A percentile compares a stretch with the other conserved stretches of the same genome.
These are phyloP conservation scores for Danio kyathit DNA, from an alignment of 2,797 vertebrate species.

Conservation along the genomic window DNA sequence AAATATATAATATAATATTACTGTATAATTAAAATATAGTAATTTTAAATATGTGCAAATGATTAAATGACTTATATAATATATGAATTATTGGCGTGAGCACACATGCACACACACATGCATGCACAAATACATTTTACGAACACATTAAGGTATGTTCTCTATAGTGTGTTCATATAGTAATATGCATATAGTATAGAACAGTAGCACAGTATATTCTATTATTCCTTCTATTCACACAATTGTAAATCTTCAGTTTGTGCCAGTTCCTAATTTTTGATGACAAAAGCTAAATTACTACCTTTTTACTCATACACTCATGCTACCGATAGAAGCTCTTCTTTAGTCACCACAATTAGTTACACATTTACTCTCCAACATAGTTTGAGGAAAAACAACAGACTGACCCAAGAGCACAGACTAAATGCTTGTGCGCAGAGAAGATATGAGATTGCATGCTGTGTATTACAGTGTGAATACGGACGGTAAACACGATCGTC, in stretches of 20 bases:
- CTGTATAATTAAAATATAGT: no score
- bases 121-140: no score
- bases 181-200: no score
- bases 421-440: background rate
- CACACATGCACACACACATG: no score
- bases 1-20: no score
- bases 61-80: no score
- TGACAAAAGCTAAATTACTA: background rate
- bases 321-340: background rate
- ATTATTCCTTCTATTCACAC: background rate
- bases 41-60: no score
- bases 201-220: background rate
- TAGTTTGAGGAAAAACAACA: constrained; percentile 5
- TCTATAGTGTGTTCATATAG: no score
- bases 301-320: background rate
- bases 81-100: no score
- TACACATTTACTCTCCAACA: background rate
- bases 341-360: background rate
- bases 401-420: background rate
- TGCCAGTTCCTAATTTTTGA: background rate
- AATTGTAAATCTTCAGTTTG: background rate
- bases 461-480: constrained; percentile 22
- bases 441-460: constrained; percentile 21
- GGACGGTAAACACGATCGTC: constrained; percentile 18
- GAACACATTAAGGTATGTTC: no score